These are phyloP conservation scores for Morone chrysops DNA, from an alignment of 2,113 vertebrate genomes.

Conservation along the genomic window DNA sequence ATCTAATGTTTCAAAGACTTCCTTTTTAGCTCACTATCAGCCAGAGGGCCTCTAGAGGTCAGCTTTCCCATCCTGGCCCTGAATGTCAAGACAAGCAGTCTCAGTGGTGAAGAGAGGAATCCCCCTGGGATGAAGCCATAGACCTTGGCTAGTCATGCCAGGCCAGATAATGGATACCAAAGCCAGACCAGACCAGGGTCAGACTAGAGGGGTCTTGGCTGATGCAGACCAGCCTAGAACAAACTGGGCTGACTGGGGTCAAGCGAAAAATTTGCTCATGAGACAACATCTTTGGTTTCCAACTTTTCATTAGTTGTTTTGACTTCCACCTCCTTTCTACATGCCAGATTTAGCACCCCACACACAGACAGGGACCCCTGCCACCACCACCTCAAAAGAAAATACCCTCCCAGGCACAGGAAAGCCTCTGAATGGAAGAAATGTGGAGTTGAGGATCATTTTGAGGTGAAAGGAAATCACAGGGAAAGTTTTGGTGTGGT, in stretches of 20 bases:
- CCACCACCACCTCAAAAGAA: slow-evolving; percentile 63
- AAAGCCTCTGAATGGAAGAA: slow-evolving; percentile 76
- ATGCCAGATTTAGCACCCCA: slow-evolving; percentile 54
- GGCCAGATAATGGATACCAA: slow-evolving; percentile 62
- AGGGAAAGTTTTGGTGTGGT: slow-evolving; percentile 58
- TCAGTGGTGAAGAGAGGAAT: slow-evolving; percentile 69
- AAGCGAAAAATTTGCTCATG: slow-evolving; percentile 37
- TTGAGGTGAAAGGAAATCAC: slow-evolving; percentile 81
- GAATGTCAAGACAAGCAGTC: slow-evolving; percentile 81
- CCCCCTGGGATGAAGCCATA: slow-evolving; percentile 65
- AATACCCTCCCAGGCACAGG: slow-evolving; percentile 69
- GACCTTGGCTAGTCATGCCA: slow-evolving; percentile 65
- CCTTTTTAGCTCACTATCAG: slow-evolving; percentile 84
- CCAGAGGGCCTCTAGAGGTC: slow-evolving; percentile 78
- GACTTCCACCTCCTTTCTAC: slow-evolving; percentile 43
- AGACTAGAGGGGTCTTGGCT: slow-evolving; percentile 5
- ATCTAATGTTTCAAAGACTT: slow-evolving; percentile 86
- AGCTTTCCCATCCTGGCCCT: slow-evolving; percentile 72
- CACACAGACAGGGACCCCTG: slow-evolving; percentile 50
- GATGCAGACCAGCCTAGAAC: slow-evolving; percentile 2
- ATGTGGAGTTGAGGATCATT: slow-evolving; percentile 74
- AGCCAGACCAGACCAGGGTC: slow-evolving; percentile 41
- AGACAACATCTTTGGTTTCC: slow-evolving; percentile 38
- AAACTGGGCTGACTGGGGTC: slow-evolving; percentile 25
- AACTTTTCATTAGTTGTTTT: slow-evolving; percentile 56